Evolutionary conservation across 2,113 vertebrate species (phyloP), one percentile per base, ranked within the genome.

Genomic region (Paratilapia polleni): DNA sequence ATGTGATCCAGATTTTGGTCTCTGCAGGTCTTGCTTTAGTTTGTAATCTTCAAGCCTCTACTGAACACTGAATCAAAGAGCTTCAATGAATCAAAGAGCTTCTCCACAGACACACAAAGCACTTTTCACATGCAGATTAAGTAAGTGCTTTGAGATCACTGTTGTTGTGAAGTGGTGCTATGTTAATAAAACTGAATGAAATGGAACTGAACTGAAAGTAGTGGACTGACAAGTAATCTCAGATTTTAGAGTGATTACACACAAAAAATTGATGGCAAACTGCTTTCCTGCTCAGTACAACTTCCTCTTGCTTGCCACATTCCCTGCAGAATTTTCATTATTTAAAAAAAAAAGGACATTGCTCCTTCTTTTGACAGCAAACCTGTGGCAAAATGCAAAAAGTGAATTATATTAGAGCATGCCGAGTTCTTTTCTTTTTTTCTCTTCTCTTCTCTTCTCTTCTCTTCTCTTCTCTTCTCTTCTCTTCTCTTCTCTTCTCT

Each of bases 241-340:
- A 68, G 22, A 19, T 47, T 2, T 26, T 0, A 68, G 4, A 26
- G 41, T 68, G 64, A 15, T 47, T 2, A 0, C 4, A 38, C 34
- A 38, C 31, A 11, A 13, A 63, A 63, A 20, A 15, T 8, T 66
- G 62, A 66, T 0, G n/a, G 24, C 24, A 47, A 66, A 66, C 22
- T 1, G 17, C 38, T 43, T 66, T n/a, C 47, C n/a, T 12, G 9
- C 24, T 70, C 24, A 0, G 10, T 1, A 20, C 64, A 68, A 26
- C 47, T 28, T 47, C 14, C 2, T 68, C 38, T 26, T 26, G 8
- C 38, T 43, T n/a, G 34, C 3, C 3, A 34, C 34, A 34, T 6
- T 34, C 4, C 3, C 3, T 49, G 47, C 47, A 49, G 5, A 49
- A 49, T 11, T 28, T 49, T 4, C 47, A n/a, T 49, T 9, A 20